Evolutionary conservation across 1,140 invertebrate genomes (phyloP).

Genomic region (Drosophila pallidifrons): DNA sequence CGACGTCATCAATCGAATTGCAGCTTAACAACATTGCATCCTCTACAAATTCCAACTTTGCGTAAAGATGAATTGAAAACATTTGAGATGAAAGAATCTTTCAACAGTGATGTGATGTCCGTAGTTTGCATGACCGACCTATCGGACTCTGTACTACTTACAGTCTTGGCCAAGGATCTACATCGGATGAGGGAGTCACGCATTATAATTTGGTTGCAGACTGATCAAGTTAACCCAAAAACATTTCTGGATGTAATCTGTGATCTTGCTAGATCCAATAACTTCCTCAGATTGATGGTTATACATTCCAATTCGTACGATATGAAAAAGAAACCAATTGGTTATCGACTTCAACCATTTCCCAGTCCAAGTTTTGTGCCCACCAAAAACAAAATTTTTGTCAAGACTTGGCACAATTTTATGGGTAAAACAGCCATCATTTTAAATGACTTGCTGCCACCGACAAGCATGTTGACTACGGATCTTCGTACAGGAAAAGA

Average conservation of each 20-base stretch:
- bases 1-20: constrained; percentile 9
- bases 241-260: background rate
- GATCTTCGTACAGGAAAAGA: constrained; percentile 2
- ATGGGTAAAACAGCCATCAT: constrained; percentile 7
- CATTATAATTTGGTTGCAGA: constrained; percentile 15
- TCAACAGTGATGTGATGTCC: constrained; percentile 16
- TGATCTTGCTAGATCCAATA: background rate
- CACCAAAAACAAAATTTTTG: background rate
- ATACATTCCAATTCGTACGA: background rate
- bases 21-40: background rate
- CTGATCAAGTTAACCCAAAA: no score
- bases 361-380: constrained; percentile 4
- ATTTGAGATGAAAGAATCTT: background rate
- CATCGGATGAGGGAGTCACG: constrained; percentile 15
- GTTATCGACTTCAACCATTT: constrained; percentile 30
- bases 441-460: background rate
- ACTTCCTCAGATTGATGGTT: constrained; percentile 22
- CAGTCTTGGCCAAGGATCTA: background rate
- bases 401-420: constrained; percentile 16
- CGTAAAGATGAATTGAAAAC: background rate
- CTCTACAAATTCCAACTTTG: constrained; percentile 7
- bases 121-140: constrained; percentile 36
- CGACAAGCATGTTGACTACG: background rate
- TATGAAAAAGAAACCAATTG: background rate
- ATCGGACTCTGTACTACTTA: background rate